Evolutionary conservation across 2,113 vertebrate species (phyloP).

Genomic region (Nerophis ophidion): DNA sequence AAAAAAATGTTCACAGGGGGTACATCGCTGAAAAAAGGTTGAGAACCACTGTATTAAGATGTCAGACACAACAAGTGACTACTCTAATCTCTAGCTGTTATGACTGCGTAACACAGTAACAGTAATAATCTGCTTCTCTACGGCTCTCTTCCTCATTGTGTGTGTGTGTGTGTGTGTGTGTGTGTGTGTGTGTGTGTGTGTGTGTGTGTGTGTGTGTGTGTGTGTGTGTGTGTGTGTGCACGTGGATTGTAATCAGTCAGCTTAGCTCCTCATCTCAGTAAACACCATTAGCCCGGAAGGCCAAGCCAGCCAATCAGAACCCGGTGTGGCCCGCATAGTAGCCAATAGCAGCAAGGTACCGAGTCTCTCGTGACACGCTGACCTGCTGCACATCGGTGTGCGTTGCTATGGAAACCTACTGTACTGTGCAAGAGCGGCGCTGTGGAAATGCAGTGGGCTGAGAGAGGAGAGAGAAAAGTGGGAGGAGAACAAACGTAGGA

Average conservation of each 20-base stretch:
- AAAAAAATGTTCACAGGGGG: too few relatives aligned
- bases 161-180: neutral
- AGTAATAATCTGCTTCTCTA: conserved; percentile 33
- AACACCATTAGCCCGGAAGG: conserved; percentile 69
- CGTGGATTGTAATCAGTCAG: conserved; percentile 62
- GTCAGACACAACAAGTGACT: conserved; percentile 13
- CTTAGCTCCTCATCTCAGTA: conserved; percentile 70
- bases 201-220: too few relatives aligned
- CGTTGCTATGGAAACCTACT: conserved; percentile 72
- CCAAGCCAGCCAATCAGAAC: conserved; percentile 60
- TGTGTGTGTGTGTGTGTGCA: neutral
- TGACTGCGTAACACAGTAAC: conserved; percentile 16
- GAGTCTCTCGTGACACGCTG: conserved; percentile 68
- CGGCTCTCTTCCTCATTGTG: conserved; percentile 13
- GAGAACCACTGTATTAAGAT: conserved; percentile 17
- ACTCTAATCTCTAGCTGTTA: conserved; percentile 28
- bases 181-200: neutral
- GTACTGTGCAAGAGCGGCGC: conserved; percentile 55
- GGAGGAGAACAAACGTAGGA: conserved; percentile 41
- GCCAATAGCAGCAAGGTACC: conserved; percentile 50
- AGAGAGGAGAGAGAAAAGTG: conserved; percentile 40
- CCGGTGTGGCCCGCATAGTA: neutral
- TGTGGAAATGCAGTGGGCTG: conserved; percentile 35
- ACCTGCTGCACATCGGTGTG: conserved; percentile 68
- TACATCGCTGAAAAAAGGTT: too few relatives aligned